Evolutionary conservation across 2,797 vertebrate species (phyloP), one percentile per base, ranked within the genome.

Genomic region (Fratercula arctica): DNA sequence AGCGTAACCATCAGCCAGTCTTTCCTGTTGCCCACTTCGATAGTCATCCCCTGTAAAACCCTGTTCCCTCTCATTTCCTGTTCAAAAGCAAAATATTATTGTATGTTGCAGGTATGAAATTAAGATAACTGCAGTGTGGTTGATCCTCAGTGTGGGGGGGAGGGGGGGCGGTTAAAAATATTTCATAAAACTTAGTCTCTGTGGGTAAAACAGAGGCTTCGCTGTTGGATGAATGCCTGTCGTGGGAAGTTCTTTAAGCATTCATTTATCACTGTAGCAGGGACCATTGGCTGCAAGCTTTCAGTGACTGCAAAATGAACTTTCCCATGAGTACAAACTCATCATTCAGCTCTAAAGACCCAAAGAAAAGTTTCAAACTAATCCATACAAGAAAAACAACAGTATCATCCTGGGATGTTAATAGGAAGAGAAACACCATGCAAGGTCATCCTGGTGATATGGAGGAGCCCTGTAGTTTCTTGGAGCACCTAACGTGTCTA

Each of bases 311-410:
- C 46, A 83, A 74, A 84, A 87, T 2, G 2, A 94, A 89, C 53
- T 81, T 89, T 67, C 76, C 73, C 51, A 37, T 56, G 48, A 87
- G 73, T 63, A 74, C 50, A 95, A 91, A 89, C 19, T 91, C 78
- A 89, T 95, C 60, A 93, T 75, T 87, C 75, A 89, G 46, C 26
- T 85, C 46, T 91, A 95, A 94, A 63, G 73, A 89, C 23, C 17
- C 75, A 69, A 92, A 95, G 80, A 73, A 90, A 84, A 59, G 35
- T 76, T 92, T 83, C 63, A 81, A 63, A 78, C 33, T 80, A 85
- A 87, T 76, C 75, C 76, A 66, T 69, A 54, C 17, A 81, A 76
- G 81, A 91, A 83, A 89, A 94, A 56, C 0, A 5, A 39, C n/a
- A 12, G 39, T 84, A 72, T 88, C 69, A 86, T 43, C 14, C 35